These are phyloP conservation scores for Heterochromis multidens DNA, from an alignment of 2,113 vertebrate species.

Conservation along the genomic window DNA sequence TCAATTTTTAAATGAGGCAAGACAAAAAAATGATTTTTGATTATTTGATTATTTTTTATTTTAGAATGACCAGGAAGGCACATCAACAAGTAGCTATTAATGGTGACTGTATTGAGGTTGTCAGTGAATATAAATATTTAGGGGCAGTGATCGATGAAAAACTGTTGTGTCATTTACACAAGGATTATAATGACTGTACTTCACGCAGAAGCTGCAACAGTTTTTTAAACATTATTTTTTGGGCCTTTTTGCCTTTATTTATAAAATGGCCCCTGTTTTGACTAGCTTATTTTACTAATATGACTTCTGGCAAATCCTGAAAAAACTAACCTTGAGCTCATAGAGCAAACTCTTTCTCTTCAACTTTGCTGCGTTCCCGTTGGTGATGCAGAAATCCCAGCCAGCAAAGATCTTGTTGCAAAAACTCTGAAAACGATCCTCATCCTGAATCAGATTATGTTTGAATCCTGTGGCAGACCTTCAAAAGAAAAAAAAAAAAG, in stretches of 20 bases:
- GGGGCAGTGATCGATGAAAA: not conserved
- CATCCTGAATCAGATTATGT: slow-evolving; percentile 80
- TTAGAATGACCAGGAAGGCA: not conserved
- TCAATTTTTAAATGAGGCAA: not conserved
- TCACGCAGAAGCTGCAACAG: too few relatives aligned
- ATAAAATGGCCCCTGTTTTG: not conserved
- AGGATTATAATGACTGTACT: not conserved
- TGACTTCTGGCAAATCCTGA: not conserved
- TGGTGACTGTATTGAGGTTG: not conserved
- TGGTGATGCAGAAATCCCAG: slow-evolving; percentile 97
- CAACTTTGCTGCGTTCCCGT: slow-evolving; percentile 74
- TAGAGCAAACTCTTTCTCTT: slow-evolving; percentile 86
- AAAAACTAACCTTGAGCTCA: slow-evolving; percentile 82
- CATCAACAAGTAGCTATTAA: not conserved
- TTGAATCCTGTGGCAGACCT: slow-evolving; percentile 91
- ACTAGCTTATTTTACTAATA: not conserved
- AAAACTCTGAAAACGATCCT: slow-evolving; percentile 93
- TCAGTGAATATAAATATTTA: not conserved
- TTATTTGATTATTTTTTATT: not conserved
- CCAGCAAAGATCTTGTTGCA: slow-evolving; percentile 96
- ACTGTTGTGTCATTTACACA: not conserved
- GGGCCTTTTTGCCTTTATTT: not conserved
- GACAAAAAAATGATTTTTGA: not conserved
- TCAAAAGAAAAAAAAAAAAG: not conserved
- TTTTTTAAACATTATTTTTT: too few relatives aligned